Evolutionary conservation across 2,888 invertebrate species (phyloP), one percentile per base, ranked within the genome.

Genomic region (Nomada hirtipes): DNA sequence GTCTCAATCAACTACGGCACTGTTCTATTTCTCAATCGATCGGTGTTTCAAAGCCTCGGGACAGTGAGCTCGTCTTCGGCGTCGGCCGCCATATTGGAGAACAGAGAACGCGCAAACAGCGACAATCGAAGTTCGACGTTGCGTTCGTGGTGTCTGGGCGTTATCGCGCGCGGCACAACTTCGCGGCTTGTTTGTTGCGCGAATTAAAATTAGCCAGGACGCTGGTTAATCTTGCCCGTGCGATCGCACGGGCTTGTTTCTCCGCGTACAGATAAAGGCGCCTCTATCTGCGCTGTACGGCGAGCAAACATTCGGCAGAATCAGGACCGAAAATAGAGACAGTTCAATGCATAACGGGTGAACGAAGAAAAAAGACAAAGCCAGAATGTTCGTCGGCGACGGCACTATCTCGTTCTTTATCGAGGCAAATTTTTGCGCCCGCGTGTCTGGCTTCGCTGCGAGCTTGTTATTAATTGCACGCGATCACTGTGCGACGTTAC

Each of bases 131-230:
- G 61, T 29, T 70, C 61, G 55, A 67, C 65, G 63, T 47, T 50
- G 52, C 52, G 26, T 13, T 18, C 64, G 71, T 42, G 65, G 42
- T 23, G 72, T 63, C 53, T 42, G 50, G 59, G 42, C 57, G 78
- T 85, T 87, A 88, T 88, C 88, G 80, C 77, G 72, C 71, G 61
- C 36, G 36, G 36, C 36, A 76, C 77, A 69, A 72, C 77, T 81
- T 73, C 42, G 70, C 71, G 57, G 74, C 80, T 87, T 87, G 83
- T 88, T 87, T 88, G 85, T 85, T 79, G 76, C 60, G 47, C 86
- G 82, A 87, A 87, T 88, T 88, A 88, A 88, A 88, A 88, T 88
- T 85, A 83, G 87, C 82, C 83, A 79, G 80, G 78, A 82, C 81
- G 77, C 53, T 77, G 77, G 73, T 80, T 88, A 88, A 88, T 88